These are phyloP conservation scores for Etheostoma spectabile DNA, from an alignment of 2,113 vertebrate genomes.

Conservation along the genomic window DNA sequence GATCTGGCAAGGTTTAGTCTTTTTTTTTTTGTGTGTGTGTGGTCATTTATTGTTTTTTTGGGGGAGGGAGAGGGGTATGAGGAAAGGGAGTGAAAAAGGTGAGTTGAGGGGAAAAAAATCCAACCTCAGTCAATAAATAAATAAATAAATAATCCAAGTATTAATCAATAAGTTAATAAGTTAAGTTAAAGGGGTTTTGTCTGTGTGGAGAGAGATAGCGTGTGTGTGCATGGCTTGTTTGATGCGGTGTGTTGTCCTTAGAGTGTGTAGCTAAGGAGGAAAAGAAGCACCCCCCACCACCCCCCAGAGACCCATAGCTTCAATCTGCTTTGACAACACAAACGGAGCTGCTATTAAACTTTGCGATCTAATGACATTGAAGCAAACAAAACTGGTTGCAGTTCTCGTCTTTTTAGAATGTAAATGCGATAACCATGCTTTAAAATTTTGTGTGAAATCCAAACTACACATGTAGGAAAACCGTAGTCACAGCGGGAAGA, in stretches of 20 bases:
- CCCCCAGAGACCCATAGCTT: slow-evolving; percentile 41
- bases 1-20: slow-evolving; percentile 65
- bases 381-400: slow-evolving; percentile 35
- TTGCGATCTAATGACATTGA: slow-evolving; percentile 23
- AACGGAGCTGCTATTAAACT: slow-evolving; percentile 52
- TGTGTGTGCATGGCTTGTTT: slow-evolving; percentile 25
- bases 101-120: too few relatives aligned
- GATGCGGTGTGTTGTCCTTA: slow-evolving; percentile 35
- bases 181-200: slow-evolving; percentile 78
- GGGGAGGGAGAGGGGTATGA: background rate
- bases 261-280: slow-evolving; percentile 55
- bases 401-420: slow-evolving; percentile 2
- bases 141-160: slow-evolving; percentile 73
- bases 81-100: slow-evolving; percentile 18
- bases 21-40: slow-evolving; percentile 8
- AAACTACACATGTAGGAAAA: slow-evolving; percentile 9
- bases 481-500: slow-evolving; percentile 23
- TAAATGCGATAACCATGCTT: slow-evolving; percentile 36
- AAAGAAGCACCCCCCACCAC: slow-evolving; percentile 13
- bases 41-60: background rate
- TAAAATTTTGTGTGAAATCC: background rate
- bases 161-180: slow-evolving; percentile 78
- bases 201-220: slow-evolving; percentile 51
- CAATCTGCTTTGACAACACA: slow-evolving; percentile 47
- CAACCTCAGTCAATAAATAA: slow-evolving; percentile 63